Percentiles rank a stretch among this genome's conserved stretches.
Evolutionary conservation across 2,113 vertebrate species (phyloP).

Genomic region (Verasper variegatus): DNA sequence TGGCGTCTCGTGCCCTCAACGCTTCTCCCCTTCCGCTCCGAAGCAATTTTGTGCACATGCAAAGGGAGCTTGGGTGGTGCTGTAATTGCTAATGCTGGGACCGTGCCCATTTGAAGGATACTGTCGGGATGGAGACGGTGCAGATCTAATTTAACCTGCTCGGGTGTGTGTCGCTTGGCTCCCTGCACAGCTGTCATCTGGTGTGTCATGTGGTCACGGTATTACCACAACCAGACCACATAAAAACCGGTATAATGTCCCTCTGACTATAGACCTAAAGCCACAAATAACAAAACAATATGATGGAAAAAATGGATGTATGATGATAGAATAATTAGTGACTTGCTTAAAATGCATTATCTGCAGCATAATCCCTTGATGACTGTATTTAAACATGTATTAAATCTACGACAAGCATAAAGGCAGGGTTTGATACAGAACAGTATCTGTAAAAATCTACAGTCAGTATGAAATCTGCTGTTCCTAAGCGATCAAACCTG

Average conservation of each 20-base stretch:
- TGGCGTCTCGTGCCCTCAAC: conserved; percentile 49
- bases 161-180: conserved; percentile 56
- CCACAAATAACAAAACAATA: too few relatives aligned
- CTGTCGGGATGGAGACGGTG: conserved; percentile 33
- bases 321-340: too few relatives aligned
- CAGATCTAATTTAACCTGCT: conserved; percentile 63
- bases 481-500: conserved; percentile 55
- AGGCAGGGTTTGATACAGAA: too few relatives aligned
- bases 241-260: conserved; percentile 34
- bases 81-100: conserved; percentile 59
- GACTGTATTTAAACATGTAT: too few relatives aligned
- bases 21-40: conserved; percentile 37
- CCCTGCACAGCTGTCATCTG: conserved; percentile 66
- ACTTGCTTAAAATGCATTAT: too few relatives aligned
- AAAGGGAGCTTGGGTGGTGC: conserved; percentile 52
- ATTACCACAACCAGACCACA: conserved; percentile 48
- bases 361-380: too few relatives aligned
- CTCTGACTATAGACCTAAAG: conserved; percentile 6
- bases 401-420: too few relatives aligned
- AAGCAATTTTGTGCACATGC: conserved; percentile 58
- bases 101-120: conserved; percentile 55
- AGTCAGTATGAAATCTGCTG: conserved; percentile 8
- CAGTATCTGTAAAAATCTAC: too few relatives aligned
- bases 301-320: too few relatives aligned
- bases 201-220: conserved; percentile 54